Evolutionary conservation across 2,113 vertebrate genomes (phyloP), one percentile per base, ranked within the genome.

Genomic region (Hippolais icterina): DNA sequence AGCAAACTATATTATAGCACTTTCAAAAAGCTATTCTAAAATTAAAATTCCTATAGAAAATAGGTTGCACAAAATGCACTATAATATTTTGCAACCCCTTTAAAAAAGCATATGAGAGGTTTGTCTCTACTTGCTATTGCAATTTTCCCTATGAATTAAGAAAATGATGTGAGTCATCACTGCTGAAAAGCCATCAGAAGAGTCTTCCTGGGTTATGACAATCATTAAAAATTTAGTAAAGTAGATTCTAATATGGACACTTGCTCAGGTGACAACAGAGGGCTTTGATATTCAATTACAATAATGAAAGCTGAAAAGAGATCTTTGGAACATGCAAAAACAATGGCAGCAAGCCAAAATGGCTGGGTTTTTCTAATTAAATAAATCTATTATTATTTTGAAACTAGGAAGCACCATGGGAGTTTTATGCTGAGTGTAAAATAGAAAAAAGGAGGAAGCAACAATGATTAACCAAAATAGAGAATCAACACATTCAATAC

Each of bases 331-430:
- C 10, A 37, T 59, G 28, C 44, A 69, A 46, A 49, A 82, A 85
- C n/a, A 79, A 15, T 46, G 31, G 6, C 37, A 80, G 9, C 18
- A 72, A 79, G 5, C 4, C n/a, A 77, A 35, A 79, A 68, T 3
- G 5, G 2, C 9, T 21, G 2, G 1, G 0, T 16, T 8, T 0
- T 13, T 12, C 37, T 39, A 39, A 33, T 84, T 66, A 78, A 70
- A 50, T 33, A 63, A 70, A 66, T 53, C 31, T 65, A 9, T 84
- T 66, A 52, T 47, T 79, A 44, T 83, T 87, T 89, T 78, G 25
- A 20, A 80, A 28, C n/a, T 28, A 53, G n/a, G 49, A 72, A 79
- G 16, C 20, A 56, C 27, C 49, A 79, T 66, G 31, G 24, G 25
- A 65, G 31, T 57, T 82, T 64, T 61, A 22, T 53, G 31, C 28